Evolutionary conservation across 1,140 invertebrate species (phyloP).

Genomic region (Carposina sasakii): DNA sequence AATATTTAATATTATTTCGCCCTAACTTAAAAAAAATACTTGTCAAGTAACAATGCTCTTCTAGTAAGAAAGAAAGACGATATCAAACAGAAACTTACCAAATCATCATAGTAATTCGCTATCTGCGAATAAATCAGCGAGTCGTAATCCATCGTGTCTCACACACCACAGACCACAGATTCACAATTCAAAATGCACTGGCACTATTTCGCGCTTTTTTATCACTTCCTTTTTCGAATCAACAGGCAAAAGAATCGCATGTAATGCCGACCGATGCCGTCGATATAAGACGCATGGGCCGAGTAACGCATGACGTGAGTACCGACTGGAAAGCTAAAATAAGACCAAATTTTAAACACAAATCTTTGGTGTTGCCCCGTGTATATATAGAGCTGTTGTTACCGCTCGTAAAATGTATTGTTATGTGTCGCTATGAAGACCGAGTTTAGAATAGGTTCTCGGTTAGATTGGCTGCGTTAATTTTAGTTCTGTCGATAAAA

Average conservation of each 20-base stretch:
- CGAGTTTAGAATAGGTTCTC: too few species aligned
- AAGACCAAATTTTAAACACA: constrained; percentile 73
- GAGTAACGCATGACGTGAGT: constrained; percentile 61
- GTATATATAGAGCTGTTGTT: constrained; percentile 42
- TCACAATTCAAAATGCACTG: constrained; percentile 17
- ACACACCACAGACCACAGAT: constrained; percentile 23
- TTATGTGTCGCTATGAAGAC: too few species aligned
- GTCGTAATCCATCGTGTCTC: constrained; percentile 62
- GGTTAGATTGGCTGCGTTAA: too few species aligned
- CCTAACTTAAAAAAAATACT: too few species aligned
- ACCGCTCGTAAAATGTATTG: constrained; percentile 27
- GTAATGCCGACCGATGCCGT: constrained; percentile 25
- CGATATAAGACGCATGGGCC: constrained; percentile 68
- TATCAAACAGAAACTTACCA: too few species aligned
- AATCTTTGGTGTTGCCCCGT: constrained; percentile 51
- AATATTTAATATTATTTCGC: too few species aligned
- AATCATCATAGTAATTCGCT: constrained; percentile 64
- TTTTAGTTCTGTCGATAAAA: too few species aligned
- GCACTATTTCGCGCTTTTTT: too few species aligned
- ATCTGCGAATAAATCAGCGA: constrained; percentile 62
- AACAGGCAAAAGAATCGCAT: constrained; percentile 6
- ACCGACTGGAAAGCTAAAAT: constrained; percentile 70
- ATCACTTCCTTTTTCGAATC: too few species aligned
- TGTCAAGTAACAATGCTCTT: too few species aligned
- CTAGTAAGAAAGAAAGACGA: too few species aligned